These are phyloP conservation scores for Euphydryas editha DNA, from an alignment of 2,888 invertebrate species.

Conservation along the genomic window DNA sequence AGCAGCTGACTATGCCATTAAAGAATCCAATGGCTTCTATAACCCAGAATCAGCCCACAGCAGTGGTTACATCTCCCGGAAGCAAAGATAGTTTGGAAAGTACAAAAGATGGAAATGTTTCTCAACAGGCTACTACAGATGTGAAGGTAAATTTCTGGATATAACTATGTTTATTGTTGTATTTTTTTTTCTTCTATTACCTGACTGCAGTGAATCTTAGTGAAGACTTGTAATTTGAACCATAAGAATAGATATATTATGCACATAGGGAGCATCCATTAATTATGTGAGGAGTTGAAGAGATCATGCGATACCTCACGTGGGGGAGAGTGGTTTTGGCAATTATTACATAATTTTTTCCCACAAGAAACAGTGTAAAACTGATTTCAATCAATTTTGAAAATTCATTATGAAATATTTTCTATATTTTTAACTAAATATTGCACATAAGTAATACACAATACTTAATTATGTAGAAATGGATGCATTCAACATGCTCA, in stretches of 20 bases:
- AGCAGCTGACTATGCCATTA: slow-evolving; percentile 74
- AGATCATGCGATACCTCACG: too few relatives aligned
- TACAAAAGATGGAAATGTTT: slow-evolving; percentile 61
- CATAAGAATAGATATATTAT: too few relatives aligned
- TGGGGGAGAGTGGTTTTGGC: too few relatives aligned
- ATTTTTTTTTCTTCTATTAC: background rate
- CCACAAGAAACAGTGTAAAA: too few relatives aligned
- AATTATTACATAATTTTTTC: too few relatives aligned
- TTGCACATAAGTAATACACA: background rate
- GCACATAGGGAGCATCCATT: too few relatives aligned
- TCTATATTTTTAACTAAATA: background rate
- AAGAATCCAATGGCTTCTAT: slow-evolving; percentile 63
- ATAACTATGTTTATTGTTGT: background rate
- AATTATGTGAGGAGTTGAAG: too few relatives aligned
- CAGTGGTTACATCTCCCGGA: slow-evolving; percentile 60
- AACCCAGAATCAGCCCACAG: slow-evolving; percentile 52
- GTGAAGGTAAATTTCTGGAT: slow-evolving; percentile 65
- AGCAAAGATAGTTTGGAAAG: slow-evolving; percentile 71
- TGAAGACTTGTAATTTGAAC: too few relatives aligned
- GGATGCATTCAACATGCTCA: slow-evolving; percentile 90
- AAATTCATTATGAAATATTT: too few relatives aligned
- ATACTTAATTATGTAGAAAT: slow-evolving; percentile 80
- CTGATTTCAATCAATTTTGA: too few relatives aligned
- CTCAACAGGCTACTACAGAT: slow-evolving; percentile 67
- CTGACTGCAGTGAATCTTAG: too few relatives aligned